phyloP scores from a whole-genome alignment of 2,113 vertebrate genomes.

The Coptodon bakossiorum region DNA sequence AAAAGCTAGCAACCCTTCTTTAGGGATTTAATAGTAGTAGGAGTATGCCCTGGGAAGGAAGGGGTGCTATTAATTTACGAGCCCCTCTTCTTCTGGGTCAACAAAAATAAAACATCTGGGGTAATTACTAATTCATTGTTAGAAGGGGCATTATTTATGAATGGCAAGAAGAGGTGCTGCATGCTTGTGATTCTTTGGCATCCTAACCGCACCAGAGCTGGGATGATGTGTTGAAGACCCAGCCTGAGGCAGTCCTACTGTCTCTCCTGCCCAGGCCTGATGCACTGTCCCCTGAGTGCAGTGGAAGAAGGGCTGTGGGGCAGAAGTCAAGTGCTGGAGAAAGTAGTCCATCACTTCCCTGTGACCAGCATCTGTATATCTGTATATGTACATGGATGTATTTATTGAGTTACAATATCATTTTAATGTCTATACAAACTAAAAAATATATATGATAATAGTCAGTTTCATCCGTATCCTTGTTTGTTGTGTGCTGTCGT shows the following conservation, averaged over 20 bases:
- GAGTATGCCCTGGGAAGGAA: constrained; percentile 21
- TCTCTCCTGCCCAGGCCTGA: constrained; percentile 42
- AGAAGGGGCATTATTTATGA: constrained; percentile 77
- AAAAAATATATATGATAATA: background rate
- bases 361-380: constrained; percentile 45
- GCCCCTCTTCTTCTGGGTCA: constrained; percentile 62
- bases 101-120: constrained; percentile 67
- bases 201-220: constrained; percentile 57
- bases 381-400: background rate
- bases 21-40: constrained; percentile 23
- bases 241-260: constrained; percentile 69
- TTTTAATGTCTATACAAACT: background rate
- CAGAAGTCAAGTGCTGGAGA: constrained; percentile 13
- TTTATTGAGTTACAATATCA: background rate
- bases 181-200: constrained; percentile 54
- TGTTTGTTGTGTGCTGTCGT: background rate
- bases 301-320: constrained; percentile 26
- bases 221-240: constrained; percentile 59
- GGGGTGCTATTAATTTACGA: constrained; percentile 58
- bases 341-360: constrained; percentile 33
- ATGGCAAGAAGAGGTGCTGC: constrained; percentile 47
- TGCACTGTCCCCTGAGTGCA: constrained; percentile 59
- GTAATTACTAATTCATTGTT: constrained; percentile 79
- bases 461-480: background rate
- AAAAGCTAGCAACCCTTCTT: constrained; percentile 25